Evolutionary conservation across 2,113 vertebrate species (phyloP).

Genomic region (Pituophis catenifer): DNA sequence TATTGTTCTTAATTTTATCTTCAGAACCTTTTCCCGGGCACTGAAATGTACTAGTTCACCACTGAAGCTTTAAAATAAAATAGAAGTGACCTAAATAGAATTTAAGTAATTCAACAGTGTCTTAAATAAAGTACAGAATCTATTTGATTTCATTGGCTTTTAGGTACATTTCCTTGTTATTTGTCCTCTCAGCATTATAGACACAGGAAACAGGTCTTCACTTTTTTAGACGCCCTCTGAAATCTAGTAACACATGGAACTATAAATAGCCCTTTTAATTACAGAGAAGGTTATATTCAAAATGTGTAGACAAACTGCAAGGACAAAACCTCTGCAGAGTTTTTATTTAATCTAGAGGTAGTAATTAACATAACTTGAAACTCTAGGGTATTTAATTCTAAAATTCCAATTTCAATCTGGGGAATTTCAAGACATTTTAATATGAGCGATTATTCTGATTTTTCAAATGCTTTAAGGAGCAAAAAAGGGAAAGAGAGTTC

Average conservation of each 20-base stretch:
- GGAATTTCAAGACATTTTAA: neutral
- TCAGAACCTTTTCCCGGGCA: neutral
- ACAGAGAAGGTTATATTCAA: neutral
- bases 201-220: neutral
- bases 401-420: neutral
- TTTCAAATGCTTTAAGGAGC: neutral
- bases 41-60: neutral
- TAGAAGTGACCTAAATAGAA: neutral
- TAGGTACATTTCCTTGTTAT: neutral
- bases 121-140: neutral
- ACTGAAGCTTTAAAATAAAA: neutral
- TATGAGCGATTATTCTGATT: neutral
- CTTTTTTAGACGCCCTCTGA: neutral
- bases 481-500: neutral
- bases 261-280: constrained; percentile 19
- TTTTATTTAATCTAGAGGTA: neutral
- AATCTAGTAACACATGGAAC: neutral
- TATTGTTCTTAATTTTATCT: neutral
- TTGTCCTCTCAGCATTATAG: neutral
- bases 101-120: neutral
- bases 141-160: neutral
- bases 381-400: neutral
- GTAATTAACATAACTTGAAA: neutral
- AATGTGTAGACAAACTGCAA: neutral
- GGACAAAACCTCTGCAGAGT: neutral